Conservation (phyloP, 2,113 vertebrate species). For the Chauna torquata region DNA sequence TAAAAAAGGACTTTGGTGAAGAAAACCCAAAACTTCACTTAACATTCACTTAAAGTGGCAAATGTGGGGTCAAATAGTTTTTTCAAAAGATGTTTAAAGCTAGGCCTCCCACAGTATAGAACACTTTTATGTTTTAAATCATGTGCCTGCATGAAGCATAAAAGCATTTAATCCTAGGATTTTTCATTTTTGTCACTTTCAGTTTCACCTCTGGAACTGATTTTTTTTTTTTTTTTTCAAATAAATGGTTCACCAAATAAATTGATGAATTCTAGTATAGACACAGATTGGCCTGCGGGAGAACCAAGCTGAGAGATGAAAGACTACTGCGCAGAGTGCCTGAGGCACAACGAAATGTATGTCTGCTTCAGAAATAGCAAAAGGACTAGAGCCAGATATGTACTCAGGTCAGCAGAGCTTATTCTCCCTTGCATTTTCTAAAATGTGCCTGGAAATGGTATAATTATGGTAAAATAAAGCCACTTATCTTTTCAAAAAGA, state of each 20-base stretch:
- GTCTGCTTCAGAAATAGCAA: background rate
- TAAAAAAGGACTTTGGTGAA: background rate
- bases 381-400: background rate
- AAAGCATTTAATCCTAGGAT: background rate
- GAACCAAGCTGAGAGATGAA: background rate
- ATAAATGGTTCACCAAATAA: background rate
- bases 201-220: background rate
- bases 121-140: background rate
- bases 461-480: background rate
- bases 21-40: background rate
- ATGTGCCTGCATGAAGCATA: background rate
- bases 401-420: background rate
- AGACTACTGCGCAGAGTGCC: rapidly evolving
- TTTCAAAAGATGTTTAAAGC: conserved; percentile 1
- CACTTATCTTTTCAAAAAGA: background rate
- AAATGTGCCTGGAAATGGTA: background rate
- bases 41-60: background rate
- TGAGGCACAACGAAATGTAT: background rate
- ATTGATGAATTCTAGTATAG: background rate
- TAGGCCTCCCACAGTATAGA: conserved; percentile 1
- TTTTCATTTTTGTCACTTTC: background rate
- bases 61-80: background rate
- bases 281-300: background rate
- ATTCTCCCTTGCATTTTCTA: background rate
- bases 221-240: background rate